phyloP scores from a whole-genome alignment of 2,113 vertebrate species.

The Guaruba guarouba region DNA sequence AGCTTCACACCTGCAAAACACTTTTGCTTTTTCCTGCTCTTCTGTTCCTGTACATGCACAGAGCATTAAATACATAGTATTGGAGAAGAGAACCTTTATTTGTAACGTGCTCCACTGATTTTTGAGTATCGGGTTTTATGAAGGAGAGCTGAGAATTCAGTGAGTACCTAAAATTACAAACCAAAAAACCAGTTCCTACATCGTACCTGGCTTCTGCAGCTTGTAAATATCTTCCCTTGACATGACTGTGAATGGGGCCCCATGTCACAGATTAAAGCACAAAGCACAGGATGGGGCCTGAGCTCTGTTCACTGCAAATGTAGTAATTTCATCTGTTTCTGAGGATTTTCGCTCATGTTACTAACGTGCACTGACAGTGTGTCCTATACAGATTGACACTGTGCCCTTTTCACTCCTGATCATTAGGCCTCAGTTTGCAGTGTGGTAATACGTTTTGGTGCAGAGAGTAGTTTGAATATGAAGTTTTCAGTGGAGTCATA shows the following conservation, averaged over 20 bases:
- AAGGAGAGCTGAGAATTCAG: background rate
- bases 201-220: background rate
- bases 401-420: background rate
- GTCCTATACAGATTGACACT: background rate
- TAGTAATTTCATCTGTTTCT: background rate
- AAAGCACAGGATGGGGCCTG: background rate
- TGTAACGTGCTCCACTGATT: background rate
- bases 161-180: background rate
- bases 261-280: background rate
- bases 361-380: fast-evolving
- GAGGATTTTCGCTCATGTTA: background rate
- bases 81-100: background rate
- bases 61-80: background rate
- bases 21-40: background rate
- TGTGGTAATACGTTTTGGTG: background rate
- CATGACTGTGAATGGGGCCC: background rate
- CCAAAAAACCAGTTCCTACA: fast-evolving
- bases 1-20: background rate
- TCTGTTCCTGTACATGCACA: background rate
- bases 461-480: background rate
- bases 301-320: background rate
- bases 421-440: background rate
- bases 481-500: background rate
- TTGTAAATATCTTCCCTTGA: background rate
- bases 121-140: background rate